Percentiles rank a stretch among this genome's conserved stretches.
phyloP scores from a whole-genome alignment of 2,113 vertebrate species.

The Spheniscus mendiculus region DNA sequence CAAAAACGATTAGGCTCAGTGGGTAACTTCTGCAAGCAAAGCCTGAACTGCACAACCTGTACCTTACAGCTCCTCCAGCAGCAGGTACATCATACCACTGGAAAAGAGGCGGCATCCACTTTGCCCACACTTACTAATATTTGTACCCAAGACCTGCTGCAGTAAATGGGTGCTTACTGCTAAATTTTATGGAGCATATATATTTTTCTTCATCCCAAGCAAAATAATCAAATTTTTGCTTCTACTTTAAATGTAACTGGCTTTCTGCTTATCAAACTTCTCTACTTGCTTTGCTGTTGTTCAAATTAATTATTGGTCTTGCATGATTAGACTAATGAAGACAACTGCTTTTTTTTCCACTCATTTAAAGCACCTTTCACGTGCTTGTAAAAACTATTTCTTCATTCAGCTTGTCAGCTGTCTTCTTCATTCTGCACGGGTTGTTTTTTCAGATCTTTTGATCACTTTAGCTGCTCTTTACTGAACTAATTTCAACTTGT shows the following conservation, averaged over 20 bases:
- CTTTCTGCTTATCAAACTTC: not conserved
- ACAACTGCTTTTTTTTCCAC: not conserved
- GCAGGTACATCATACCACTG: not conserved
- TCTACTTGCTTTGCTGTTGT: not conserved
- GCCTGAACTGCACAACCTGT: not conserved
- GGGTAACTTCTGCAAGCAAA: not conserved
- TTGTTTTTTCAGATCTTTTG: not conserved
- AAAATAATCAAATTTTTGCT: not conserved
- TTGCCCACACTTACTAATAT: not conserved
- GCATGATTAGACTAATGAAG: not conserved
- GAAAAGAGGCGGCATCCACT: not conserved
- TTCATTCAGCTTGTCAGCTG: not conserved
- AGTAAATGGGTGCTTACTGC: not conserved
- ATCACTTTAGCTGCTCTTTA: not conserved
- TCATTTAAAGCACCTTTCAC: not conserved
- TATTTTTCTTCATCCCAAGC: not conserved
- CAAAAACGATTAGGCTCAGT: not conserved
- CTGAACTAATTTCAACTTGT: not conserved
- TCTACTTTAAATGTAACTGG: not conserved
- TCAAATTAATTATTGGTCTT: not conserved
- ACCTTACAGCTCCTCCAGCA: not conserved
- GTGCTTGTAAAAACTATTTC: not conserved
- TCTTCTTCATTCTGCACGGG: not conserved
- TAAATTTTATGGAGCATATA: not conserved
- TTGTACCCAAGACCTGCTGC: not conserved